Base-by-base conservation (phyloP, 2,113 vertebrate species). In the Tyto alba region DNA sequence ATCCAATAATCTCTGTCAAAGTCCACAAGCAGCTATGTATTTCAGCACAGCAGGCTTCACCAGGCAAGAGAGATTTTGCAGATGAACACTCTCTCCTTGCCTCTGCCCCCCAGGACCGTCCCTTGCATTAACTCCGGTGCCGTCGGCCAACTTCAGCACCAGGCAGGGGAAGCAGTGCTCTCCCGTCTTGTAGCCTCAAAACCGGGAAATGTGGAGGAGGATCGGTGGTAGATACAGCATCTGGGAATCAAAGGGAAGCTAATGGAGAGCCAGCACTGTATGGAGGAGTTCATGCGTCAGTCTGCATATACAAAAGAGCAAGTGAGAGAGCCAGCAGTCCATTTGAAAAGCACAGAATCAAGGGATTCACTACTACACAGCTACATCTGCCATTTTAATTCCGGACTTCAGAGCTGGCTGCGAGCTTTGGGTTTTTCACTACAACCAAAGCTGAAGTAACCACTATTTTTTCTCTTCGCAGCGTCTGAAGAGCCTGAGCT, bases 371-470 rank as follows among this genome's bases (percentile, higher is more conserved):
- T 71, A 52, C 83, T 88, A 18, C 85, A 30, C 69, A 43, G 71
- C 89, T 83, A 69, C 53, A 52, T 67, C 92, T 96, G 95, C 89
- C 88, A 95, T 97, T 89, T 97, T 93, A 90, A 92, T 87, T 94
- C 90, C 6, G 25, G 27, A 41, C 85, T 94, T 64, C 73, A 82
- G 94, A 83, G 94, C 94, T 59, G 89, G 47, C 92, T 95, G 85
- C 3, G 7, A 90, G 94, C 90, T 48, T 80, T 60, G 69, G 77
- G 62, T 91, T 95, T 95, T 93, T 95, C 95, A 96, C 95, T 95
- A 96, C 75, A 96, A 91, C 92, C 91, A 53, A n/a, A 95, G 92
- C 96, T 97, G 95, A 96, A 97, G 82, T 95, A 97, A 94, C 94
- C 92, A 89, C 82, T 75, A 5, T 81, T 93, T 96, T 93, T 92